These are phyloP conservation scores for Phenacoccus solenopsis DNA, from an alignment of 1,140 invertebrate species.

Conservation along the genomic window DNA sequence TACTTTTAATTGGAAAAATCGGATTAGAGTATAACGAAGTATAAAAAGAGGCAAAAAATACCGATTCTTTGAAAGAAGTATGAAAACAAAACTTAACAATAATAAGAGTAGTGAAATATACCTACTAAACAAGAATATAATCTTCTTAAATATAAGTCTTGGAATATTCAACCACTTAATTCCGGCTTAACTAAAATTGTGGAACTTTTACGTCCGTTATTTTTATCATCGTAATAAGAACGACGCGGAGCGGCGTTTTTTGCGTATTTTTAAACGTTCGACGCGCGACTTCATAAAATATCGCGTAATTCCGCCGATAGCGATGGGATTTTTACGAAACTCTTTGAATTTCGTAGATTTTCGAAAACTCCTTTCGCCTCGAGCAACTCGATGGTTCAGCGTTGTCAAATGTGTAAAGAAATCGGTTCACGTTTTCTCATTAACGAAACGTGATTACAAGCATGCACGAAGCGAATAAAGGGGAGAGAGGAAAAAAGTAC, in stretches of 20 bases:
- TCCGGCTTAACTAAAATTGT: neutral
- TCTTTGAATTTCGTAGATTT: no score
- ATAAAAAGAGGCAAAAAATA: neutral
- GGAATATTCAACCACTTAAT: slow-evolving; percentile 2
- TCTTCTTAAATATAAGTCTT: slow-evolving; percentile 3
- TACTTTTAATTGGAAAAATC: slow-evolving; percentile 3
- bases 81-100: slow-evolving; percentile 3
- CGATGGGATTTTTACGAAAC: no score
- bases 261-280: neutral
- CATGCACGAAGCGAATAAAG: neutral
- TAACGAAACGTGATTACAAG: neutral
- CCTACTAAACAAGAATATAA: slow-evolving; percentile 2
- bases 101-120: neutral
- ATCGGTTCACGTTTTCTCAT: slow-evolving; percentile 1
- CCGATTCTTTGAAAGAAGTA: slow-evolving; percentile 1
- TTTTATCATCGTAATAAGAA: neutral
- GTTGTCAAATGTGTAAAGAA: neutral
- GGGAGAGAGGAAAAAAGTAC: neutral
- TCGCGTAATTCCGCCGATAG: no score
- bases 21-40: slow-evolving; percentile 1
- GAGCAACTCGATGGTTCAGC: no score
- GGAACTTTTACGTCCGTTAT: slow-evolving; percentile 1
- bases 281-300: neutral
- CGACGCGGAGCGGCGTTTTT: neutral
- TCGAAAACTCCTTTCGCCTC: no score